A percentile compares a stretch with the other conserved stretches of the same genome.
phyloP scores from a whole-genome alignment of 2,113 vertebrate genomes.

The Electrona antarctica region DNA sequence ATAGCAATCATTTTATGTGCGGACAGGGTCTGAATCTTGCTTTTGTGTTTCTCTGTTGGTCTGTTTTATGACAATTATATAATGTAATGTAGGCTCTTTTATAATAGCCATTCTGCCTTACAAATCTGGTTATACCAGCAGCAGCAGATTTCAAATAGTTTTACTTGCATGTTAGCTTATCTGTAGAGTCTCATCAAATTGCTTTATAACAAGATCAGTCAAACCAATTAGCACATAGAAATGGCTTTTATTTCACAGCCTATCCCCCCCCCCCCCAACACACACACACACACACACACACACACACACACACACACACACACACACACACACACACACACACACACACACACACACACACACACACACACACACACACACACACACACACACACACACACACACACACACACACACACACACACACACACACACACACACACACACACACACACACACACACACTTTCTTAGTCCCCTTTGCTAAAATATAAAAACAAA shows the following conservation, averaged over 20 bases:
- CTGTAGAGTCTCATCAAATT: constrained; percentile 30
- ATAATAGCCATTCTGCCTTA: constrained; percentile 8
- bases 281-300: too few relatives aligned
- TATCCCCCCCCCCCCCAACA: background rate
- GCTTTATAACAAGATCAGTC: constrained; percentile 49
- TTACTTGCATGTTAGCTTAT: constrained; percentile 32
- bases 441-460: too few relatives aligned
- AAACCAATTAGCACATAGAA: constrained; percentile 31
- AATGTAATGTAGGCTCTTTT: constrained; percentile 7
- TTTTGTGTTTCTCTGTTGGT: background rate
- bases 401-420: too few relatives aligned
- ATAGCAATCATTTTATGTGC: background rate
- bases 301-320: too few relatives aligned
- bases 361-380: too few relatives aligned
- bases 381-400: too few relatives aligned
- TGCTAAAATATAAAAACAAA: constrained; percentile 5
- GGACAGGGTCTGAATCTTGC: background rate
- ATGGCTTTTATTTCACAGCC: constrained; percentile 41
- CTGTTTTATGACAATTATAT: background rate
- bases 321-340: too few relatives aligned
- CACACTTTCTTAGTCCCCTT: too few relatives aligned
- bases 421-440: too few relatives aligned
- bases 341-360: too few relatives aligned
- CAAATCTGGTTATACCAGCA: background rate
- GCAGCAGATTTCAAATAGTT: constrained; percentile 29